Percentiles rank a stretch among this genome's conserved stretches.
phyloP scores from a whole-genome alignment of 2,888 invertebrate genomes.

The Seira musarum region DNA sequence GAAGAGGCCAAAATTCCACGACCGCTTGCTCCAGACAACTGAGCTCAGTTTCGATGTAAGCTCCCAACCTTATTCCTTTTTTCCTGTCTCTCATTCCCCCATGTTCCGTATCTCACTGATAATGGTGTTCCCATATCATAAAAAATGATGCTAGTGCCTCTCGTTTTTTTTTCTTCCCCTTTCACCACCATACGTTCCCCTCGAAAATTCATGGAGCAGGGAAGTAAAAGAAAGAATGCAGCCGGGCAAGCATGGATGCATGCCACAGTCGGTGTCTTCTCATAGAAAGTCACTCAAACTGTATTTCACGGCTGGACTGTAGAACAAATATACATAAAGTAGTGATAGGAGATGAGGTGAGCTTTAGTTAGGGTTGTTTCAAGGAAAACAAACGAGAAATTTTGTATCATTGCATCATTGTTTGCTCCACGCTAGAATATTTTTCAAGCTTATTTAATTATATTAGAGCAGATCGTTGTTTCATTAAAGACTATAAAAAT shows the following conservation, averaged over 20 bases:
- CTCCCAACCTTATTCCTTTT: conserved; percentile 55
- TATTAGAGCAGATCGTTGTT: neutral
- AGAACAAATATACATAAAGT: neutral
- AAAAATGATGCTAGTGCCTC: neutral
- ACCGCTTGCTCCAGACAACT: conserved; percentile 55
- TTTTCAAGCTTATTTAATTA: too few species aligned
- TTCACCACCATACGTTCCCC: conserved; percentile 35
- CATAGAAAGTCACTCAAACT: neutral
- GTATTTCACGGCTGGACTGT: neutral
- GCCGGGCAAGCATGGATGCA: neutral
- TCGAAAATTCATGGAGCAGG: conserved; percentile 24
- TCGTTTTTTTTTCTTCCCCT: neutral
- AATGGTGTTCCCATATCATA: neutral
- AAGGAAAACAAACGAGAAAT: too few species aligned
- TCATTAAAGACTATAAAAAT: neutral
- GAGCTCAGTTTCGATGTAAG: conserved; percentile 55
- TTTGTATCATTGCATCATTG: too few species aligned
- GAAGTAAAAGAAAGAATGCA: neutral
- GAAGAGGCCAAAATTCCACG: conserved; percentile 51
- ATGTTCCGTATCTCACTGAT: neutral
- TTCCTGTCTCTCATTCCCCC: conserved; percentile 33
- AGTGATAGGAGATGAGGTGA: neutral
- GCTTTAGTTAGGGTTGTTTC: too few species aligned
- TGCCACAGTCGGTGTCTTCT: neutral
- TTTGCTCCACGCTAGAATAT: too few species aligned